Base-by-base conservation (phyloP, 2,888 invertebrate species). In the Drosophila robusta region DNA sequence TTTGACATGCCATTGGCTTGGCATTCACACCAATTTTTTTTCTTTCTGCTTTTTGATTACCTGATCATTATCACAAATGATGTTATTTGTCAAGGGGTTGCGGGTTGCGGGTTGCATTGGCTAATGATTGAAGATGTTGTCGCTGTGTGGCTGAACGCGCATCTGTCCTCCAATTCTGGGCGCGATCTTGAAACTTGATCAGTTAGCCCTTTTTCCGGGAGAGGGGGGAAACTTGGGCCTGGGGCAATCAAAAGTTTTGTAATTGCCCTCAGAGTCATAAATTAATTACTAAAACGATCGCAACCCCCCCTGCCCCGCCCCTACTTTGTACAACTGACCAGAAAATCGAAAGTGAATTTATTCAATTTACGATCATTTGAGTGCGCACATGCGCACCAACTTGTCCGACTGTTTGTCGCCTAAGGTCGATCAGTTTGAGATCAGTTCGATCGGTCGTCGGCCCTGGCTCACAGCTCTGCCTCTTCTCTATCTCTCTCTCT, bases 1-100 rank as follows among this genome's bases (percentile, higher is more conserved):
- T 86, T 87, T 87, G 86, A 82, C 82, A 85, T 81, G 82, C 65
- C 85, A 78, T 78, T 75, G 80, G 52, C 47, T 68, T 80, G 80
- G 84, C 83, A 79, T 80, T 86, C 80, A 83, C 73, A 85, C 76
- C 34, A 34, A 34, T 34, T 49, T 50, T 62, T 72, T 75, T 55
- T 46, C 56, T 55, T 56, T 70, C 54, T 49, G 82, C 77, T 87
- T 49, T 86, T 80, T 87, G 78, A 81, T 87, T 87, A 58, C 68
- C 63, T 67, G 87, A 86, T 87, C 84, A 87, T 80, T 86, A 80
- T 83, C 85, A 69, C 64, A 69, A 86, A 80, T 66, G 65, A 83
- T 75, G 78, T 63, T 74, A 46, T 76, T 62, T 60, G n/a, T 38
- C 38, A 32, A 16, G 14, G 24, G 26, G 14, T 46, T 14, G 24